phyloP scores from a whole-genome alignment of 2,888 invertebrate species.

The Synanthedon vespiformis region DNA sequence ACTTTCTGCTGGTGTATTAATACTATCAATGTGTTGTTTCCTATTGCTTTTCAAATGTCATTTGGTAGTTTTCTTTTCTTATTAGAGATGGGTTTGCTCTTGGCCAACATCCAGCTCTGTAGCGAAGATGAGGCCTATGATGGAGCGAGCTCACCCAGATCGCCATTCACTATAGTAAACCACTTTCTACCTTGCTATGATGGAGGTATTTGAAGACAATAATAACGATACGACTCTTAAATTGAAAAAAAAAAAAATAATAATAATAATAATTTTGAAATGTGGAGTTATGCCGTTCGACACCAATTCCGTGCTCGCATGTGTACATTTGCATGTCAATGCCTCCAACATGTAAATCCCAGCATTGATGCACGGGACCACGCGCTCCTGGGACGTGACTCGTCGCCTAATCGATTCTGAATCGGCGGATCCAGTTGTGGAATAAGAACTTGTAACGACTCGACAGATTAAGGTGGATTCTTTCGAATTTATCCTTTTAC shows the following conservation, averaged over 20 bases:
- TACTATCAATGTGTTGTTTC: too few relatives aligned
- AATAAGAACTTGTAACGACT: slow-evolving; percentile 17
- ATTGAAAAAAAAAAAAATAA: neutral
- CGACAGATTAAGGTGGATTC: slow-evolving; percentile 4
- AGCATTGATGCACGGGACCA: slow-evolving; percentile 23
- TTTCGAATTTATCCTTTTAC: slow-evolving; percentile 7
- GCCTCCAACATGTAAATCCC: slow-evolving; percentile 29
- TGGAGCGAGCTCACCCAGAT: too few relatives aligned
- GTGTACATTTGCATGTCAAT: slow-evolving; percentile 30
- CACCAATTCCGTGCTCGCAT: neutral
- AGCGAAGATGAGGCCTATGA: too few relatives aligned
- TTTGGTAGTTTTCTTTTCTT: too few relatives aligned
- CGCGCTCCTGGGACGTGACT: slow-evolving; percentile 22
- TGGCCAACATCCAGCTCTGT: too few relatives aligned
- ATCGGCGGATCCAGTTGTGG: slow-evolving; percentile 11
- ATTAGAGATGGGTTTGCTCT: too few relatives aligned
- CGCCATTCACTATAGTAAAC: too few relatives aligned
- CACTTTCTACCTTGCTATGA: too few relatives aligned
- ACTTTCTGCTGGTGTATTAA: too few relatives aligned
- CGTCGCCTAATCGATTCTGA: slow-evolving; percentile 19
- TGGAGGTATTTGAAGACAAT: too few relatives aligned
- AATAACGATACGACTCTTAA: too few relatives aligned
- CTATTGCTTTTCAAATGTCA: too few relatives aligned
- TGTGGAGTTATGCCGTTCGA: neutral
- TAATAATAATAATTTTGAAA: neutral